Conservation (phyloP, 2,113 vertebrate species). For the Campylomormyrus tamandua region DNA sequence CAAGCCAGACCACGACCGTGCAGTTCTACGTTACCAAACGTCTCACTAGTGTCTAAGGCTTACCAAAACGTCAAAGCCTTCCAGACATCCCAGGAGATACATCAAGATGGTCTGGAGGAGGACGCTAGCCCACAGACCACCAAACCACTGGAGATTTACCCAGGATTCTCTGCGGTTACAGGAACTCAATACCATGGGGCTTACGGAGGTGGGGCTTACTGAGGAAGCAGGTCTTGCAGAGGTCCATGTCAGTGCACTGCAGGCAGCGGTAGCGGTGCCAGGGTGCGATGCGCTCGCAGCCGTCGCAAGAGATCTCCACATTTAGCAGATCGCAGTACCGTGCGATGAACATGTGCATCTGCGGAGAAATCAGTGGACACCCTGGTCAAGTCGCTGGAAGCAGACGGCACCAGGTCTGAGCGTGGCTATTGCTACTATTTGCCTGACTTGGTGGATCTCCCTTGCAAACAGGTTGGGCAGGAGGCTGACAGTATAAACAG, state of each 20-base stretch:
- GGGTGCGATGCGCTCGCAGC: conserved; percentile 88
- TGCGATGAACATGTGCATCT: conserved; percentile 99
- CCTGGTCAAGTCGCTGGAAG: background rate
- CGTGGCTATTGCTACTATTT: background rate
- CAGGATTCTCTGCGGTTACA: background rate
- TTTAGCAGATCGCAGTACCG: conserved; percentile 93
- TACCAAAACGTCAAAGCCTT: background rate
- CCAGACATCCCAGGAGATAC: background rate
- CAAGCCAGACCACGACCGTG: background rate
- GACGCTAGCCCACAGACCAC: background rate
- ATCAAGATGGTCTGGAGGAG: background rate
- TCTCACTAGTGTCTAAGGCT: background rate
- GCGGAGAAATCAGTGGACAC: background rate
- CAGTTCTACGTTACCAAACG: background rate
- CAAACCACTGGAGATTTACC: background rate
- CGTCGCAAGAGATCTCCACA: conserved; percentile 92
- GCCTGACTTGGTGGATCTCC: background rate
- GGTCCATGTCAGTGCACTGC: conserved; percentile 95
- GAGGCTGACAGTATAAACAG: background rate
- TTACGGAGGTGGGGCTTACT: conserved; percentile 57
- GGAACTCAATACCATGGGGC: background rate
- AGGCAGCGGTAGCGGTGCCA: conserved; percentile 95
- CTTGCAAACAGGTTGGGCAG: background rate
- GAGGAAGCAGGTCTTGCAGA: conserved; percentile 94
- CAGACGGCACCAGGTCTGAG: background rate